phyloP scores from a whole-genome alignment of 2,888 invertebrate species.

The Bedellia somnulentella region DNA sequence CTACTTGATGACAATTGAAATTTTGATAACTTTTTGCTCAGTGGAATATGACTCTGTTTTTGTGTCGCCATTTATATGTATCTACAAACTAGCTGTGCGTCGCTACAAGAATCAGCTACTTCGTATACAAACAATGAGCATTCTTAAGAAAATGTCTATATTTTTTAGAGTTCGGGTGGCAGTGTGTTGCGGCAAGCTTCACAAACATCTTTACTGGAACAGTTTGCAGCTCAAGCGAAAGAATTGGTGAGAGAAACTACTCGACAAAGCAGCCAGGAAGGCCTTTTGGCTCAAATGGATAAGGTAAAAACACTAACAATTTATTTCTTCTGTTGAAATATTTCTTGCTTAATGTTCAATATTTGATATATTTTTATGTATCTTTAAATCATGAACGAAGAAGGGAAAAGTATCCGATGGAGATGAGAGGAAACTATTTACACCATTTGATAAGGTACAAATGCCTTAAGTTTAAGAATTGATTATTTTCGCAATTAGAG shows the following conservation, averaged over 20 bases:
- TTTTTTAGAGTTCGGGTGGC: slow-evolving; percentile 26
- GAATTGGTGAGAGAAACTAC: slow-evolving; percentile 87
- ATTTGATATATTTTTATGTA: slow-evolving; percentile 10
- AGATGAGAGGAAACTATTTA: slow-evolving; percentile 73
- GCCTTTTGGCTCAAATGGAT: slow-evolving; percentile 84
- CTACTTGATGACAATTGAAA: no score
- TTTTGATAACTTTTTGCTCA: no score
- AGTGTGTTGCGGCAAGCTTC: slow-evolving; percentile 73
- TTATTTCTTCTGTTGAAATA: not conserved
- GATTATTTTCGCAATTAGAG: no score
- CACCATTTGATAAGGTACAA: slow-evolving; percentile 80
- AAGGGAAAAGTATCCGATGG: slow-evolving; percentile 79
- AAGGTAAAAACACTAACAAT: slow-evolving; percentile 59
- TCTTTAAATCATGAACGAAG: slow-evolving; percentile 39
- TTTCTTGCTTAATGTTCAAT: slow-evolving; percentile 5
- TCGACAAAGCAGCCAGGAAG: slow-evolving; percentile 87
- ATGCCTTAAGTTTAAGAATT: slow-evolving; percentile 5
- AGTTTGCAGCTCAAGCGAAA: slow-evolving; percentile 86
- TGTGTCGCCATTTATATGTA: no score
- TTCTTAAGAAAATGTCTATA: not conserved
- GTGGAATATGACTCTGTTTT: no score
- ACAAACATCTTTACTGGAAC: slow-evolving; percentile 83
- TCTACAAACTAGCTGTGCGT: no score
- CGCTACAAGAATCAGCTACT: no score
- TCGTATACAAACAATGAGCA: no score